These are phyloP conservation scores for Phyto melanocephala DNA, from an alignment of 2,888 invertebrate species.

Conservation along the genomic window DNA sequence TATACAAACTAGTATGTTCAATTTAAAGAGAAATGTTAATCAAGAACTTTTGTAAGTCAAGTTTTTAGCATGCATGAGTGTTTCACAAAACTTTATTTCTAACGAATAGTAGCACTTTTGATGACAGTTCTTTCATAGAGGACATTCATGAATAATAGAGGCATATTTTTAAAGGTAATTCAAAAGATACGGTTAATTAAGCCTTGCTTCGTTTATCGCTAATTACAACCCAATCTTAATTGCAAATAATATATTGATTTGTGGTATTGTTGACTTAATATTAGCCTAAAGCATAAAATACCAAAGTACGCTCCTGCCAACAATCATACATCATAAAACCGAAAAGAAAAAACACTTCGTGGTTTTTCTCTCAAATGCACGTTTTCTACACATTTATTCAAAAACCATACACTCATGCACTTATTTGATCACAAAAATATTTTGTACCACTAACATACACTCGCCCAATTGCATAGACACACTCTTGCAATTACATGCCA, in stretches of 20 bases:
- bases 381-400: constrained; percentile 67
- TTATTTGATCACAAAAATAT: constrained; percentile 33
- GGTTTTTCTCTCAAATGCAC: constrained; percentile 66
- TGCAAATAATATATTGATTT: no score
- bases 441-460: constrained; percentile 1
- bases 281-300: neutral
- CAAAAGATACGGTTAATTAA: no score
- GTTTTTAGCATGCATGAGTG: constrained; percentile 48
- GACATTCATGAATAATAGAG: no score
- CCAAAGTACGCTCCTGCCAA: constrained; percentile 1
- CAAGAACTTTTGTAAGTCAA: constrained; percentile 47
- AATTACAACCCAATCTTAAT: no score
- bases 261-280: no score
- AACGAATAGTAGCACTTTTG: no score
- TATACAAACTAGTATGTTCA: neutral
- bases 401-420: constrained; percentile 61
- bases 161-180: neutral
- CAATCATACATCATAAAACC: constrained; percentile 46
- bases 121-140: no score
- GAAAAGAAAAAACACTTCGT: constrained; percentile 53
- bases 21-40: constrained; percentile 43
- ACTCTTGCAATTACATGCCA: constrained; percentile 19
- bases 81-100: neutral
- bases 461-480: constrained; percentile 14
- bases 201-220: no score